These are phyloP conservation scores for Ptychoptera albimana DNA, from an alignment of 2,888 invertebrate genomes.

Conservation along the genomic window DNA sequence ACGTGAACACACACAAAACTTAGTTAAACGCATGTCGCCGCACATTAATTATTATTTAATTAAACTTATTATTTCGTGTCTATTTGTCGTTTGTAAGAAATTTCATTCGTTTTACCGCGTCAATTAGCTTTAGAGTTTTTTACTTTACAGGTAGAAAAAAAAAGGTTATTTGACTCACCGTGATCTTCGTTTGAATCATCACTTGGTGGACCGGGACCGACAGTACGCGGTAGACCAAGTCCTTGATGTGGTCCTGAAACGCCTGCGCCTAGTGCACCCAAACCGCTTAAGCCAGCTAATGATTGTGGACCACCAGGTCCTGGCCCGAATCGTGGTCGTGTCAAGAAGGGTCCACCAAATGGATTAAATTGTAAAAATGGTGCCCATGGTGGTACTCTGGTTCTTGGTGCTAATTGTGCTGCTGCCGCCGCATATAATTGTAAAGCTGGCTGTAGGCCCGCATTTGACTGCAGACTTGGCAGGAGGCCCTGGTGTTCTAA, in stretches of 20 bases:
- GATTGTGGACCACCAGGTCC: constrained; percentile 15
- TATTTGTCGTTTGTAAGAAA: no score
- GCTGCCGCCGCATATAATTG: constrained; percentile 55
- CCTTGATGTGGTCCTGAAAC: constrained; percentile 23
- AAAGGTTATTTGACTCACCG: constrained; percentile 19
- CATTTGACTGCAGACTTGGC: constrained; percentile 18
- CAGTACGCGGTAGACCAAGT: constrained; percentile 9
- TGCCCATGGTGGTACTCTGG: constrained; percentile 40
- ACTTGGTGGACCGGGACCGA: constrained; percentile 33
- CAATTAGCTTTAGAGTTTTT: no score
- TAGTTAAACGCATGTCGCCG: no score
- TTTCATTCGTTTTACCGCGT: no score
- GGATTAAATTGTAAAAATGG: constrained; percentile 38
- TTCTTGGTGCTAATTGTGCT: constrained; percentile 32
- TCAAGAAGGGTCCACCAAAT: constrained; percentile 22
- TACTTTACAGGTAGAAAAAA: no score
- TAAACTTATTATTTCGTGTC: no score
- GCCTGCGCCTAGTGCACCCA: constrained; percentile 15
- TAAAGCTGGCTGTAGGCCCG: constrained; percentile 50
- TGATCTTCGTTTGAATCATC: constrained; percentile 40
- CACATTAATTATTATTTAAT: no score
- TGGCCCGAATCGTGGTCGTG: constrained; percentile 23
- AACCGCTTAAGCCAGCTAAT: constrained; percentile 13
- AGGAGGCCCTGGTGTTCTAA: constrained; percentile 32
- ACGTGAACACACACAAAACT: no score